Evolutionary conservation across 1,140 invertebrate genomes (phyloP).

Genomic region (Riptortus pedestris): DNA sequence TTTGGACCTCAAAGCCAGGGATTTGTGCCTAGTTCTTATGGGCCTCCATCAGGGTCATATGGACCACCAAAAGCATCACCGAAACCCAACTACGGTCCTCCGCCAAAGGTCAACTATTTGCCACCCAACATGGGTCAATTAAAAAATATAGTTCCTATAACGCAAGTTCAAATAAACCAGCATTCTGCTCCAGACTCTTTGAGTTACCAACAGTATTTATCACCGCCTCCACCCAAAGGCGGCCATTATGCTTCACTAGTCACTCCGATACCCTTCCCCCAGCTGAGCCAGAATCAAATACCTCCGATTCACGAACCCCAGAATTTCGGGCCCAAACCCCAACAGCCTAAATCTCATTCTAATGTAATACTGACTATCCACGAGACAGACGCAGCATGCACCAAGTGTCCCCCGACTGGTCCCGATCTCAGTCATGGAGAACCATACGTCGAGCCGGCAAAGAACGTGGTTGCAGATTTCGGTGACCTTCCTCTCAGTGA

Average conservation of each 20-base stretch:
- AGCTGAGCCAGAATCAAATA: constrained; percentile 14
- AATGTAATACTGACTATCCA: constrained; percentile 15
- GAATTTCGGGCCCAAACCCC: neutral
- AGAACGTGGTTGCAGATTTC: constrained; percentile 21
- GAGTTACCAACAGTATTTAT: constrained; percentile 20
- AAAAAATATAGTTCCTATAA: neutral
- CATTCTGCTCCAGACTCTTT: constrained; percentile 7
- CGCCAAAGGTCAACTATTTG: neutral
- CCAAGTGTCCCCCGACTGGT: constrained; percentile 23
- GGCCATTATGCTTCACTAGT: constrained; percentile 12
- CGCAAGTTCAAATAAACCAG: neutral
- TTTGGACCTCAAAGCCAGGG: neutral
- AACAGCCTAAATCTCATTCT: constrained; percentile 9
- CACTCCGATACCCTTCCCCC: constrained; percentile 11
- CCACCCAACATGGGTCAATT: neutral
- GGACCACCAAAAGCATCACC: constrained; percentile 7
- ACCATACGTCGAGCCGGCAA: neutral
- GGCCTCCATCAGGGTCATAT: neutral
- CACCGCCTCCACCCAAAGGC: constrained; percentile 18
- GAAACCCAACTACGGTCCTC: neutral
- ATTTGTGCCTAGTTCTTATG: neutral
- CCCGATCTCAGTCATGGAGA: constrained; percentile 17
- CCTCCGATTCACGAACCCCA: constrained; percentile 13
- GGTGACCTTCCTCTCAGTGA: constrained; percentile 25
- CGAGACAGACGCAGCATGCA: constrained; percentile 13